Base-by-base conservation (phyloP, 2,113 vertebrate species). In the Leptobrachium leishanense region DNA sequence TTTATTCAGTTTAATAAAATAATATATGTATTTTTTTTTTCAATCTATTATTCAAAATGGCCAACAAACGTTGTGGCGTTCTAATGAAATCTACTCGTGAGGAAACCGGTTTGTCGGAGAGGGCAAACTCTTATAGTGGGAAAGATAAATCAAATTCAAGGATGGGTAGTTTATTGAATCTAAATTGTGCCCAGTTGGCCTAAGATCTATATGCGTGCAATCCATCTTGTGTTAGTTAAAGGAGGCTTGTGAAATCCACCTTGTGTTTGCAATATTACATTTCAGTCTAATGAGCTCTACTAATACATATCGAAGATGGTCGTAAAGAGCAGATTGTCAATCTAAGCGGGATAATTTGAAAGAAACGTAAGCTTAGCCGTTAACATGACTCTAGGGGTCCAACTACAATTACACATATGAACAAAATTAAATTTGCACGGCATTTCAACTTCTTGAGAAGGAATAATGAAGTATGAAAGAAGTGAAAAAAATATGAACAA, bases 201-300 rank as follows among this genome's bases (percentile, higher is more conserved):
- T 92, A 92, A 88, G 90, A 94, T 92, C 93, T 93, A 88, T 93
- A 92, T 91, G 92, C 88, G 89, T 94, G 94, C 95, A 93, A 98
- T 98, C 96, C 95, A 97, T 95, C 95, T 94, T 93, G 86, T 83
- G 90, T 85, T 95, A 93, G 96, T 31, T 98, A 96, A 98, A 97
- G 94, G 94, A 95, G 92, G 91, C 83, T 90, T 92, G 94, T 95
- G 92, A 93, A 94, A 97, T 96, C 94, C 95, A 96, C 95, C 96
- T 96, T 95, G 97, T 97, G 95, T 96, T 95, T 95, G 94, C 93
- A 90, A 97, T 97, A 98, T 98, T 98, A 96, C 93, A 96, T 98
- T 95, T 90, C 94, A 93, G 93, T 92, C 94, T 97, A 98, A 98
- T 95, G 95, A 98, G 95, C 93, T 94, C 91, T 87, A 95, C 95